These are phyloP conservation scores for Phyllotreta striolata DNA, from an alignment of 2,888 invertebrate species.

Conservation along the genomic window DNA sequence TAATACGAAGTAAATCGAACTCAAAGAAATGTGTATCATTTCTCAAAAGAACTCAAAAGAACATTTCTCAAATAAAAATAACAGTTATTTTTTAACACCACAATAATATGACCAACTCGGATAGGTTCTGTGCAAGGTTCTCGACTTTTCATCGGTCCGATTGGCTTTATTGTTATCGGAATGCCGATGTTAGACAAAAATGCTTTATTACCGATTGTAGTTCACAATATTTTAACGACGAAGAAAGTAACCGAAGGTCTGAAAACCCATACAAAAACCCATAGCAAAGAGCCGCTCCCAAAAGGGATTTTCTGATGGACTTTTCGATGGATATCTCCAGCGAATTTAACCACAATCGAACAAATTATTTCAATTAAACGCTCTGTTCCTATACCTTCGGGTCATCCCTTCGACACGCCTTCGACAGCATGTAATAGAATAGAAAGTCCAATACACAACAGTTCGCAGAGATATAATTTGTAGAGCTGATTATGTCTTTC, in stretches of 20 bases:
- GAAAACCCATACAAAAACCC: neutral
- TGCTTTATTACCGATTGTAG: constrained; percentile 17
- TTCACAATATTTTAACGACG: constrained; percentile 13
- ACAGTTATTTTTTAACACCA: too few species aligned
- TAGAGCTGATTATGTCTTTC: constrained; percentile 33
- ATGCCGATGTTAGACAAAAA: constrained; percentile 11
- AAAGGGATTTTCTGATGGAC: neutral
- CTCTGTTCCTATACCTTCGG: constrained; percentile 1
- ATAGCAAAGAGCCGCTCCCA: neutral
- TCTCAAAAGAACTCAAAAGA: neutral
- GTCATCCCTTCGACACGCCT: neutral
- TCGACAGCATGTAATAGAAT: constrained; percentile 15
- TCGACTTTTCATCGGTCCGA: constrained; percentile 2
- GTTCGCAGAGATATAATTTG: constrained; percentile 28
- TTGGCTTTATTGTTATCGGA: constrained; percentile 8
- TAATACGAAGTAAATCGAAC: constrained; percentile 5
- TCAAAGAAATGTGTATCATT: constrained; percentile 1
- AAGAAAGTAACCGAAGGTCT: constrained; percentile 15
- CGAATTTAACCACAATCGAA: too few species aligned
- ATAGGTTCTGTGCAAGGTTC: neutral
- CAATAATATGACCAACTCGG: too few species aligned
- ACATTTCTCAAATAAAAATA: too few species aligned
- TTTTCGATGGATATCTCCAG: neutral
- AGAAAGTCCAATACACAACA: constrained; percentile 13
- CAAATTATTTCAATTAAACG: too few species aligned